Evolutionary conservation across 2,888 invertebrate genomes (phyloP).

Genomic region (Sarcophaga subvicina): DNA sequence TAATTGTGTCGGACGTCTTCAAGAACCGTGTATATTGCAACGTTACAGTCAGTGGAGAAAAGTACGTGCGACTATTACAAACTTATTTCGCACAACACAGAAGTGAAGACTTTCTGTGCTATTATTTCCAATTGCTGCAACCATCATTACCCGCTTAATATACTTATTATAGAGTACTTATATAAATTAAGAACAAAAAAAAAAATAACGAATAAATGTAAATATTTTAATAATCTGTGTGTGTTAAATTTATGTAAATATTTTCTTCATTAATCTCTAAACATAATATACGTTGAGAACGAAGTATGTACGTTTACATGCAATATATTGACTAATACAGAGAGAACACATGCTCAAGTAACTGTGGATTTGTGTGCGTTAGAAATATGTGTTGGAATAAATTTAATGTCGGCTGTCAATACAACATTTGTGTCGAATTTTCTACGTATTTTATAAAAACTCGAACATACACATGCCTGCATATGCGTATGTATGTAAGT

Average conservation of each 20-base stretch:
- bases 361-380: neutral
- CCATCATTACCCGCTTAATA: too few relatives aligned
- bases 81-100: too few relatives aligned
- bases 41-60: too few relatives aligned
- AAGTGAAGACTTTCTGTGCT: too few relatives aligned
- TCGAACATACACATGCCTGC: too few relatives aligned
- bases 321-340: neutral
- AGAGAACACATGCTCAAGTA: neutral
- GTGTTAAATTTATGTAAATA: constrained; percentile 61
- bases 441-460: neutral
- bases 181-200: too few relatives aligned
- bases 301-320: neutral
- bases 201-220: too few relatives aligned
- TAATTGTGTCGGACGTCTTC: too few relatives aligned
- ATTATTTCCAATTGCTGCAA: too few relatives aligned
- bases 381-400: constrained; percentile 19
- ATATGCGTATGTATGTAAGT: neutral
- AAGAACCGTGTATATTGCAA: too few relatives aligned
- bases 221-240: constrained; percentile 38
- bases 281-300: constrained; percentile 6
- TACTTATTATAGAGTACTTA: too few relatives aligned
- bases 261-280: constrained; percentile 19
- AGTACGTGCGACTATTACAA: too few relatives aligned
- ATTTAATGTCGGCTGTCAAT: constrained; percentile 62
- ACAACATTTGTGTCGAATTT: constrained; percentile 43